Base-by-base conservation (phyloP, 2,797 vertebrate species). In the Acrossocheilus wenchowensis region DNA sequence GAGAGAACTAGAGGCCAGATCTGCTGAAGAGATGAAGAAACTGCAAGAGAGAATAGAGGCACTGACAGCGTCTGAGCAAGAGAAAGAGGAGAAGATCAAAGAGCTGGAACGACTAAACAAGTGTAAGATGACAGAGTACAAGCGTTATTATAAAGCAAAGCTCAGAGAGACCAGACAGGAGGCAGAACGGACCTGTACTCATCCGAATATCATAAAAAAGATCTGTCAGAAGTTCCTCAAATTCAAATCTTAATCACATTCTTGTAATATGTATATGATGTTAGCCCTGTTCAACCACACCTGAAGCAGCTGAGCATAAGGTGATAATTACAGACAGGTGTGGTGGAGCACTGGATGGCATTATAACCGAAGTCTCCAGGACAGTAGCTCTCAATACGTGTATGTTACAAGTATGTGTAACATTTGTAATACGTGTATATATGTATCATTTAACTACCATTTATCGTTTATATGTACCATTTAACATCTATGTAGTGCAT, bases 51-150 rank as follows among this genome's bases (percentile, higher is more conserved):
- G 50, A 52, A 64, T 80, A 2, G 78, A 80, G 23, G 4, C 14
- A 64, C 57, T 80, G 43, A 45, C 39, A 43, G 57, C 4, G 1
- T 80, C 78, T 19, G 52, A 66, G 0, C 6, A 45, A 7, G 57
- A 80, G 17, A 80, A 48, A 64, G 78, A 64, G 11, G 15, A 45
- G 57, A 45, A 80, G 57, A 80, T 80, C 2, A 80, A 64, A 80
- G 78, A 80, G n/a, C 0, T 80, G n/a, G n/a, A 80, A 43, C 23
- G 2, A 11, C 41, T 48, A 36, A 79, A 79, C n/a, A 4, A 17
- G 57, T 43, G 54, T 15, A 30, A 15, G 30, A 45, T 62, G 21
- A 45, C 1, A 6, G 78, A 80, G 14, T 79, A 19, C 8, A 26
- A 79, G 3, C 78, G 78, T 3, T 79, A 11, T 64, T 79, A 79